Base-by-base conservation (phyloP, 2,888 invertebrate species). In the Linnaemya vulpina region DNA sequence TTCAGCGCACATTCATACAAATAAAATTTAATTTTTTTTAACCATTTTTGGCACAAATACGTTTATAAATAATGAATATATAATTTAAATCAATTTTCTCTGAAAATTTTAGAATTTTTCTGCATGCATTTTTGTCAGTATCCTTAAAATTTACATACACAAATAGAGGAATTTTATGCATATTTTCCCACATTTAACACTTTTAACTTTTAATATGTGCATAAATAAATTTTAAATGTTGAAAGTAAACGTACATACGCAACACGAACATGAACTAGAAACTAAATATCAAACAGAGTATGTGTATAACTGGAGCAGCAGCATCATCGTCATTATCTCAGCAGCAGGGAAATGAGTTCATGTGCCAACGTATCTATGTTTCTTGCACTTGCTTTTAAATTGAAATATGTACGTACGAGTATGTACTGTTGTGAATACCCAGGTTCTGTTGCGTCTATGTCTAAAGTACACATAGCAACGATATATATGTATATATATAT, bases 141-240 rank as follows among this genome's bases (percentile, higher is more conserved):
- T 15, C 25, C 25, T 22, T 15, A 15, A 25, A 3, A 51, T 20
- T 20, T 51, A 55, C 53, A 55, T 22, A 25, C 11, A 3, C 1
- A 76, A 15, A 67, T 60, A 17, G 1, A 67, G n/a, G 13, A 17
- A 22, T 46, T 62, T 70, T 55, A 38, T 58, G 25, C 70, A 62
- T 30, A 49, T 77, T 77, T 73, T 75, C 51, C 68, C 74, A 84
- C 70, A 84, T 81, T 84, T 74, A 81, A 84, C 77, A 84, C 81
- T 74, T 74, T 67, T 40, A 63, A 63, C 67, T 84, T 84, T 84
- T 84, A 63, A 81, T 84, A 74, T 84, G 84, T 81, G 81, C 74
- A 81, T 81, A 84, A 84, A 84, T 77, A 81, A 84, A 84, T 84
- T 68, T 68, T 65, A 63, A 68, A 80, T 55, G 68, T 55, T 22